Evolutionary conservation across 2,888 invertebrate genomes (phyloP).

Genomic region (Synanthedon myopaeformis): DNA sequence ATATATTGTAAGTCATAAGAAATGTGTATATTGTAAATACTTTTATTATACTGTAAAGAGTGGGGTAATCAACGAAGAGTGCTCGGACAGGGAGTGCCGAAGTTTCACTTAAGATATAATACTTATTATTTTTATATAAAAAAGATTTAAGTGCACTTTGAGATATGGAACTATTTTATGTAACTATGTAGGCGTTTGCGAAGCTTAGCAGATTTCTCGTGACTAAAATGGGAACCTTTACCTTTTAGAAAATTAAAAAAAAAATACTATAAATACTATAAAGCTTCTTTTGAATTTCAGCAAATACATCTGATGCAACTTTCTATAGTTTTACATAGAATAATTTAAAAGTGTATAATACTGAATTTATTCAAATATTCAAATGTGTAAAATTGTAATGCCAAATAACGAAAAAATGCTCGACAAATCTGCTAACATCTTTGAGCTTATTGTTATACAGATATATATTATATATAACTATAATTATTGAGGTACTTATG

Average conservation of each 20-base stretch:
- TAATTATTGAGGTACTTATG: constrained; percentile 56
- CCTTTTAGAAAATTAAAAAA: too few relatives aligned
- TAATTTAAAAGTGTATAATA: neutral
- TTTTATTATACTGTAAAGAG: constrained; percentile 57
- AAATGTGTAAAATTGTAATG: neutral
- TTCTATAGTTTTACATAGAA: too few relatives aligned
- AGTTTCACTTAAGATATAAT: constrained; percentile 49
- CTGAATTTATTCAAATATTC: neutral
- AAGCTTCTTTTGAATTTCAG: too few relatives aligned
- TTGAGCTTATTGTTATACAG: constrained; percentile 22
- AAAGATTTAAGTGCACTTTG: constrained; percentile 66
- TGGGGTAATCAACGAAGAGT: constrained; percentile 42
- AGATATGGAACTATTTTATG: constrained; percentile 54
- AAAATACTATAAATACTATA: too few relatives aligned
- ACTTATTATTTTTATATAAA: constrained; percentile 51
- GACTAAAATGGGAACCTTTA: neutral
- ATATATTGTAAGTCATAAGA: constrained; percentile 45
- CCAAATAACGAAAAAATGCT: constrained; percentile 8
- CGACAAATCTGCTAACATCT: constrained; percentile 23
- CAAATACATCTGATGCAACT: too few relatives aligned
- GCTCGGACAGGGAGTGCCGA: constrained; percentile 39
- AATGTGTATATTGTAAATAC: constrained; percentile 64
- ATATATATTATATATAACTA: constrained; percentile 31
- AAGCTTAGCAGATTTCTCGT: constrained; percentile 25
- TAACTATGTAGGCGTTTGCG: constrained; percentile 13